Percentiles rank a stretch among this genome's conserved stretches.
These are phyloP conservation scores for Shinisaurus crocodilurus DNA, from an alignment of 2,113 vertebrate genomes.

Conservation along the genomic window DNA sequence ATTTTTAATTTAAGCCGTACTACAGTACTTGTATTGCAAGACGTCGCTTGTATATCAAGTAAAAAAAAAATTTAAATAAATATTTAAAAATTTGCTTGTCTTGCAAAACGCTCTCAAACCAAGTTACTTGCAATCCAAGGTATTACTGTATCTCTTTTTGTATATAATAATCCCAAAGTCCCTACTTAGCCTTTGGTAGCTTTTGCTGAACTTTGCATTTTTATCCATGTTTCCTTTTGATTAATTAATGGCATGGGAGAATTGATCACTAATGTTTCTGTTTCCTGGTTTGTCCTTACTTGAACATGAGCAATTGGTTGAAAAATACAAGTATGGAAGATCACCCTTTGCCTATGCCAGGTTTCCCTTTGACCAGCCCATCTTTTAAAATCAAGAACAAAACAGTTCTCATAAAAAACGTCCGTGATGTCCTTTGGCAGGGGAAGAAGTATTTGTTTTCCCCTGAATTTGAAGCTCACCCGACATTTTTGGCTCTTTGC, in stretches of 20 bases:
- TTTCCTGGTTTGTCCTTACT: conserved; percentile 48
- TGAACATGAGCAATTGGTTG: conserved; percentile 39
- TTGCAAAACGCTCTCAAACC: too few species aligned
- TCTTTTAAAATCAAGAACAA: background rate
- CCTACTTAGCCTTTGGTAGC: background rate
- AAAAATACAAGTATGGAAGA: background rate
- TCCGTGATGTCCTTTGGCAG: background rate
- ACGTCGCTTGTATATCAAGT: too few species aligned
- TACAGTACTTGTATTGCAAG: too few species aligned
- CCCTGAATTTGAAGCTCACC: background rate
- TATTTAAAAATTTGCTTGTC: too few species aligned
- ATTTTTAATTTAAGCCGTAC: too few species aligned
- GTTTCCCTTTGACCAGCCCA: conserved; percentile 3
- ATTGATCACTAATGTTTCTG: conserved; percentile 49
- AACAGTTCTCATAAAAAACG: background rate
- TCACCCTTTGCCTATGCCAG: background rate
- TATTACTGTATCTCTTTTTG: too few species aligned
- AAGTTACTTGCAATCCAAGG: too few species aligned
- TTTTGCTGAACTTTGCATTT: conserved; percentile 2
- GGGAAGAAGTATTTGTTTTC: background rate
- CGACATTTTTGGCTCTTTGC: background rate
- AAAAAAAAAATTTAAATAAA: too few species aligned
- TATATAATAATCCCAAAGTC: accelerated
- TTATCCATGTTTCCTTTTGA: conserved; percentile 40
- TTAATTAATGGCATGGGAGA: conserved; percentile 55